Base-by-base conservation (phyloP, 2,797 vertebrate genomes). In the Arctocebus calabarensis region DNA sequence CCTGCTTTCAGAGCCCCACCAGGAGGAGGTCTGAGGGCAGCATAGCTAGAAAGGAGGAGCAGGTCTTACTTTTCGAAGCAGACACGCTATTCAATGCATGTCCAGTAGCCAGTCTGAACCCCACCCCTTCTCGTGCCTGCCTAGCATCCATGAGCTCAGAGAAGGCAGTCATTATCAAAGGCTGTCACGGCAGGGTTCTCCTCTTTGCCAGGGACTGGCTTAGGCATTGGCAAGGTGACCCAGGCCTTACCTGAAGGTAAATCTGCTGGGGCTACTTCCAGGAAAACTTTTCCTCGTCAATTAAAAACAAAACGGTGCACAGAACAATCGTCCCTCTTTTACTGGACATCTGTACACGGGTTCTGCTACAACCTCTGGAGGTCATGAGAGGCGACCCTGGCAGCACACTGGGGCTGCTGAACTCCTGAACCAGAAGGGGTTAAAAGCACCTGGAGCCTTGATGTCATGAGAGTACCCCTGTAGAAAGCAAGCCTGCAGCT, bases 261-360 rank as follows among this genome's bases (percentile, higher is more conserved):
- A 40, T 40, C n/a, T 75, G n/a, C 74, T 59, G 74, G 43, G 6
- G 5, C 62, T 71, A 62, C 43, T 29, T 74, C n/a, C 70, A 62
- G 77, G 34, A 86, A 88, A 88, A 62, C 20, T 22, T 75, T 52
- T 84, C 77, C 55, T 84, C 55, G 40, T 59, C 71, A 25, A 68
- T 87, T 94, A 70, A 91, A 90, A 93, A 70, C 45, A 82, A 90
- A 93, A 93, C 0, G 19, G n/a, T 83, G 19, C 37, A 37, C 22
- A 45, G 37, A 27, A 78, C 16, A 29, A 8, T 40, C 43, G 64
- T 64, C 22, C 93, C 73, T 64, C 29, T 16, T 70, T 88, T 37
- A 29, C 29, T 91, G 55, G 57, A 5, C 29, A 88, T 68, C 48
- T 79, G 79, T 34, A 55, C n/a, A 68, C 4, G 34, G 68, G 82